Evolutionary conservation across 2,888 invertebrate species (phyloP), one percentile per base, ranked within the genome.

Genomic region (Brenthis ino): DNA sequence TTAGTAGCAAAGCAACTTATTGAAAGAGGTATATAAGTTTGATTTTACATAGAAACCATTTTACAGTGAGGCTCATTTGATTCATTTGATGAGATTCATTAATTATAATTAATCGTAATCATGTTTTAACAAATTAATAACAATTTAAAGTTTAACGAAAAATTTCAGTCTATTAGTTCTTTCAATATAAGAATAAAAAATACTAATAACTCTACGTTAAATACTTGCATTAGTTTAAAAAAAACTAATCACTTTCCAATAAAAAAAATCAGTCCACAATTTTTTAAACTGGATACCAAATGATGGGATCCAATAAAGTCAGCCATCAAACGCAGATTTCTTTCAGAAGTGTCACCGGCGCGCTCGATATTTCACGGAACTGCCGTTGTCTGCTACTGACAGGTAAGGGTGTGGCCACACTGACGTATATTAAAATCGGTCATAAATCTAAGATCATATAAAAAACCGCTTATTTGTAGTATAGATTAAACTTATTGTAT

Each of bases 251-350:
- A 48, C 14, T 48, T n/a, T 60, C 50, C 5, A 12, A 50, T 11
- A 43, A 33, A 16, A 43, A 53, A 53, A 3, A 14, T 37, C 14
- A 12, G 20, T 37, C 20, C 4, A 16, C 24, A 28, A 20, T 37
- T 43, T 53, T 64, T 56, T 60, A 61, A 65, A 60, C 24, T 50
- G 51, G 8, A 43, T 33, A 64, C 43, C 43, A 67, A 67, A 65
- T 54, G 54, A 55, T 54, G 50, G 43, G 28, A 57, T 70, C 68
- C 71, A 67, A 72, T 72, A 70, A 72, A 65, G 67, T 67, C 58
- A 68, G 74, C 67, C 70, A 75, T 75, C 75, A 73, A 72, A 74
- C 71, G 75, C 76, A 76, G 75, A 75, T 75, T 75, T 76, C 73
- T 74, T 75, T 68, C 67, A 61, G 69, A 53, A 66, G 71, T 73